These are phyloP conservation scores for Bombus superbus DNA, from an alignment of 1,140 invertebrate genomes.

Conservation along the genomic window DNA sequence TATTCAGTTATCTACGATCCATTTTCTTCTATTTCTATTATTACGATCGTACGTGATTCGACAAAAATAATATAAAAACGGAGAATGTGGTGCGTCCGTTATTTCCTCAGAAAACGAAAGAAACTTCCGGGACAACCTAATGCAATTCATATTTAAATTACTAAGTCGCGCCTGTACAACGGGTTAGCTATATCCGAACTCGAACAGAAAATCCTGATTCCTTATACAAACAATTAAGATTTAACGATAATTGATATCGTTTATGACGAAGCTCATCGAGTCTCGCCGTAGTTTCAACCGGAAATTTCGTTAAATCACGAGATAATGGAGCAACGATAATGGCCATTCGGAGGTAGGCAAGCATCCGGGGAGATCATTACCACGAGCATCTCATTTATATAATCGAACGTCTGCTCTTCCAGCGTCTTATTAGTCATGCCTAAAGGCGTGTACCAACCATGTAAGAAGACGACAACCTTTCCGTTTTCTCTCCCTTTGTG, in stretches of 20 bases:
- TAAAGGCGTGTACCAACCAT: not conserved
- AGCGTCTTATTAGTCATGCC: conserved; percentile 23
- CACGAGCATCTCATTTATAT: conserved; percentile 30
- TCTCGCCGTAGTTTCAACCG: not conserved
- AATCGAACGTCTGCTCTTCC: conserved; percentile 46
- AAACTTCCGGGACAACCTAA: no score
- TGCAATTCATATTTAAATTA: not conserved
- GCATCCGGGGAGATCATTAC: conserved; percentile 17
- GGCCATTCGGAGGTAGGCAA: conserved; percentile 2
- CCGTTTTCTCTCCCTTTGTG: not conserved
- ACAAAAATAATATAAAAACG: no score
- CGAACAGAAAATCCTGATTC: not conserved
- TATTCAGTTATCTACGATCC: no score
- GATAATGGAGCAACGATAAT: conserved; percentile 23
- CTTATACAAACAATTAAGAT: not conserved
- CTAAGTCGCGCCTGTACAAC: not conserved
- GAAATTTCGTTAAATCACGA: conserved; percentile 31
- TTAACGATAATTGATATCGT: conserved; percentile 32
- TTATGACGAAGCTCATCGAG: not conserved
- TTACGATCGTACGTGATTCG: no score
- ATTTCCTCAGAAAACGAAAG: no score
- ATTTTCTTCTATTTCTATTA: no score
- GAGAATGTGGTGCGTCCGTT: no score
- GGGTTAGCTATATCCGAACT: no score
- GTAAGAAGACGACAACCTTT: conserved; percentile 47